These are phyloP conservation scores for Tiaroga cobitis DNA, from an alignment of 2,797 vertebrate genomes.

Conservation along the genomic window DNA sequence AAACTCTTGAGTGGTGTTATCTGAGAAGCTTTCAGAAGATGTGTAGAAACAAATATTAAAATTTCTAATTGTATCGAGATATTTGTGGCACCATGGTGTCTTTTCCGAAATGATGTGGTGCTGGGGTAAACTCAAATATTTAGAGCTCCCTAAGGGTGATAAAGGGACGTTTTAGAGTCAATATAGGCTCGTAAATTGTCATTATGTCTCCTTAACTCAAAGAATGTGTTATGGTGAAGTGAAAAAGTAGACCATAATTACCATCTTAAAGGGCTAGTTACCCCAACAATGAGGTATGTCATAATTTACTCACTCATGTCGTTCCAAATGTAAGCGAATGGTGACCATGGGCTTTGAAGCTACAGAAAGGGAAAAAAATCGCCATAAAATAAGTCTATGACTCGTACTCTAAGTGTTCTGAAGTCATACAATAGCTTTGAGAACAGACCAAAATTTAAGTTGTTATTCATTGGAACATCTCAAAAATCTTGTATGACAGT, in stretches of 20 bases:
- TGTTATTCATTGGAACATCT: neutral
- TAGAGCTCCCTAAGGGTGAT: slow-evolving; percentile 32
- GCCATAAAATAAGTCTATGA: neutral
- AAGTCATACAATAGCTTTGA: neutral
- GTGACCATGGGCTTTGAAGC: neutral
- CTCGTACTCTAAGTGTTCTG: neutral
- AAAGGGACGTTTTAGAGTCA: slow-evolving; percentile 20
- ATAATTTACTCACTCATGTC: neutral
- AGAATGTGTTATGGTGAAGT: slow-evolving; percentile 32
- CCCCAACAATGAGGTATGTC: neutral
- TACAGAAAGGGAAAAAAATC: neutral
- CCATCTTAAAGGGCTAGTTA: slow-evolving; percentile 13
- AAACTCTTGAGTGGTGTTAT: neutral
- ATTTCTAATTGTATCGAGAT: slow-evolving; percentile 17
- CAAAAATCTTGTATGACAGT: neutral
- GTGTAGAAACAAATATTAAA: slow-evolving; percentile 38
- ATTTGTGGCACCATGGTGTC: slow-evolving; percentile 26
- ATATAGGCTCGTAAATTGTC: slow-evolving; percentile 48
- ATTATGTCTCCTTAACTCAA: slow-evolving; percentile 38
- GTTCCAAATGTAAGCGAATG: neutral
- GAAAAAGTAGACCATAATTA: slow-evolving; percentile 31
- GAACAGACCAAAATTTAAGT: neutral
- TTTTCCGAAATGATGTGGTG: slow-evolving; percentile 10
- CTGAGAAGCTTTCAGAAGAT: slow-evolving; percentile 11
- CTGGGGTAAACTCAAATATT: slow-evolving; percentile 19